Evolutionary conservation across 2,888 invertebrate genomes (phyloP).

Genomic region (Mythimna vitellina): DNA sequence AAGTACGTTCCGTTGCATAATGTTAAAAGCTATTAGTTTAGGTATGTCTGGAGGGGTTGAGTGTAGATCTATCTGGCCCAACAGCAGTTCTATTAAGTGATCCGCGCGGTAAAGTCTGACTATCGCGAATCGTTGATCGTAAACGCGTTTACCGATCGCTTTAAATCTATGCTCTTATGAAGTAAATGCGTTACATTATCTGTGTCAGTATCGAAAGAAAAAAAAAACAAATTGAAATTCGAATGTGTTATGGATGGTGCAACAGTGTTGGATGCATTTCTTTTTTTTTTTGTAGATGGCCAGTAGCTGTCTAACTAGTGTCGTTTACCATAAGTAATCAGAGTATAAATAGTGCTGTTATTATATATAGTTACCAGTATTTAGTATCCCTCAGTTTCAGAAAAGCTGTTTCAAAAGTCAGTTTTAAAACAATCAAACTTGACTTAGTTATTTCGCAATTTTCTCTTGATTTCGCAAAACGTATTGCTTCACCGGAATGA

Average conservation of each 20-base stretch:
- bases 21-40: conserved; percentile 60
- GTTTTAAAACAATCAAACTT: conserved; percentile 24
- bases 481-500: conserved; percentile 40
- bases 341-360: not conserved
- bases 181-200: conserved; percentile 38
- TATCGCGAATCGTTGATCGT: conserved; percentile 55
- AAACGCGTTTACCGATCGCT: conserved; percentile 59
- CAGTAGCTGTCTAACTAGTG: conserved; percentile 15
- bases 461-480: conserved; percentile 40
- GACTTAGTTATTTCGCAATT: conserved; percentile 22
- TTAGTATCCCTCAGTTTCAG: not conserved
- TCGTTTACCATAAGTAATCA: not conserved
- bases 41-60: conserved; percentile 61
- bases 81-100: conserved; percentile 40
- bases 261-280: conserved; percentile 19
- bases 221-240: conserved; percentile 37
- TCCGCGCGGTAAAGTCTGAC: conserved; percentile 56
- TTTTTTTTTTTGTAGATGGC: conserved; percentile 33
- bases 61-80: conserved; percentile 33
- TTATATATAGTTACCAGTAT: not conserved
- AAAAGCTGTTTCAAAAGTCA: conserved; percentile 12
- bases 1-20: conserved; percentile 60
- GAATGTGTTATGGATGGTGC: conserved; percentile 24
- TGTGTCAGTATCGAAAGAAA: conserved; percentile 36
- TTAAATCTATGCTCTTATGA: conserved; percentile 62